A percentile compares a stretch with the other conserved stretches of the same genome.
Evolutionary conservation across 2,888 invertebrate species (phyloP).

Genomic region (Pyrochroa serraticornis): DNA sequence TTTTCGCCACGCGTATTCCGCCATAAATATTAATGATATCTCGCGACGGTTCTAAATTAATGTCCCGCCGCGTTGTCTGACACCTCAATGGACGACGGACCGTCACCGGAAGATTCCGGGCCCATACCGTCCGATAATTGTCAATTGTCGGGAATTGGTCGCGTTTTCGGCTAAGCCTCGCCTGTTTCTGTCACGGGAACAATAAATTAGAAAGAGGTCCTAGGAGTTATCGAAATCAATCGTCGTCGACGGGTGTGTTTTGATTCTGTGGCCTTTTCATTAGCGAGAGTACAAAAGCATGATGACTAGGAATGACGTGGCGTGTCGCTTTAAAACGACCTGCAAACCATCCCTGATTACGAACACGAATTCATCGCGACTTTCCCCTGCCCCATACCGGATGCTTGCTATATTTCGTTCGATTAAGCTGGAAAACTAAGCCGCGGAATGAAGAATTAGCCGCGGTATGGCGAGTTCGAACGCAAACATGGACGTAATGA

Average conservation of each 20-base stretch:
- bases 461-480: constrained; percentile 13
- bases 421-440: constrained; percentile 1
- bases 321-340: constrained; percentile 36
- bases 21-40: constrained; percentile 38
- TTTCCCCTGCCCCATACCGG: constrained; percentile 16
- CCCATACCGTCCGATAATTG: too few relatives aligned
- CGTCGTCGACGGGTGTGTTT: constrained; percentile 28
- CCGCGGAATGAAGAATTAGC: constrained; percentile 10
- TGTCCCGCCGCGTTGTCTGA: constrained; percentile 12
- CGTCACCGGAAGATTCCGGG: neutral
- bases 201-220: too few relatives aligned
- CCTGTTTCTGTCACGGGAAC: too few relatives aligned
- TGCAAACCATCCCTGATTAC: constrained; percentile 22
- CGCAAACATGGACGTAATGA: constrained; percentile 18
- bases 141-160: too few relatives aligned
- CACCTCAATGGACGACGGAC: constrained; percentile 16
- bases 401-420: constrained; percentile 4
- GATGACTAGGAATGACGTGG: constrained; percentile 36
- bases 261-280: constrained; percentile 38
- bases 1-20: constrained; percentile 35
- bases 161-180: too few relatives aligned
- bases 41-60: constrained; percentile 30
- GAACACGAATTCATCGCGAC: constrained; percentile 18
- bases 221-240: too few relatives aligned
- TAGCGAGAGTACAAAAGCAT: constrained; percentile 37